These are phyloP conservation scores for Phasia obesa DNA, from an alignment of 2,888 invertebrate genomes.

Conservation along the genomic window DNA sequence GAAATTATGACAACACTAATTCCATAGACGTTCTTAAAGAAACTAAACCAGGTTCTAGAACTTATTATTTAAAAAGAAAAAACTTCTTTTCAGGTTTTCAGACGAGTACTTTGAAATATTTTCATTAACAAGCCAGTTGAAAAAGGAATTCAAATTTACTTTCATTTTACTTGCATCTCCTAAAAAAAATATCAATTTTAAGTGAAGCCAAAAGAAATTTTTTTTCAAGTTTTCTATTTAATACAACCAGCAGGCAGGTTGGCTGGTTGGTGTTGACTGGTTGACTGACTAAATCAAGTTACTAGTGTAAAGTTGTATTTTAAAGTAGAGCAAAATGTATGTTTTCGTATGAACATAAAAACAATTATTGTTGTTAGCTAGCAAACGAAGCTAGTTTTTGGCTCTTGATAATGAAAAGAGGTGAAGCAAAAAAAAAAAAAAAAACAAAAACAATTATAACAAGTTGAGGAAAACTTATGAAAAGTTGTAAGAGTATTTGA, in stretches of 20 bases:
- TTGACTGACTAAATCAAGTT: conserved; percentile 47
- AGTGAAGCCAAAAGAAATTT: conserved; percentile 30
- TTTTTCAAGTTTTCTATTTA: conserved; percentile 29
- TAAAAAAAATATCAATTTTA: conserved; percentile 28
- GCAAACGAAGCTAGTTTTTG: conserved; percentile 36
- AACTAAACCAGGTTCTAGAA: no score
- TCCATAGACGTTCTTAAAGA: no score
- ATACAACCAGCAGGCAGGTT: conserved; percentile 40
- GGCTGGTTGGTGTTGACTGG: conserved; percentile 24
- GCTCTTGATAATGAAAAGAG: conserved; percentile 32
- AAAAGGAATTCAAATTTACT: conserved; percentile 25
- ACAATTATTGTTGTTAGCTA: conserved; percentile 28
- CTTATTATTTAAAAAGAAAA: no score
- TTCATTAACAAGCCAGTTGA: not conserved
- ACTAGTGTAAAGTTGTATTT: conserved; percentile 34
- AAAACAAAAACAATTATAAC: conserved; percentile 36
- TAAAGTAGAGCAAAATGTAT: conserved; percentile 61
- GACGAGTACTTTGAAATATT: no score
- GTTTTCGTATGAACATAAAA: conserved; percentile 29
- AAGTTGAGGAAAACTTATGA: conserved; percentile 34
- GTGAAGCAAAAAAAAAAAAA: not conserved
- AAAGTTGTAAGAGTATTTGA: conserved; percentile 32
- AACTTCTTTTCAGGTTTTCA: no score
- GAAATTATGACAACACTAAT: no score
- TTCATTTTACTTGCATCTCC: conserved; percentile 22